These are phyloP conservation scores for Megaptera novaeangliae DNA, from an alignment of 2,113 vertebrate genomes.

Conservation along the genomic window DNA sequence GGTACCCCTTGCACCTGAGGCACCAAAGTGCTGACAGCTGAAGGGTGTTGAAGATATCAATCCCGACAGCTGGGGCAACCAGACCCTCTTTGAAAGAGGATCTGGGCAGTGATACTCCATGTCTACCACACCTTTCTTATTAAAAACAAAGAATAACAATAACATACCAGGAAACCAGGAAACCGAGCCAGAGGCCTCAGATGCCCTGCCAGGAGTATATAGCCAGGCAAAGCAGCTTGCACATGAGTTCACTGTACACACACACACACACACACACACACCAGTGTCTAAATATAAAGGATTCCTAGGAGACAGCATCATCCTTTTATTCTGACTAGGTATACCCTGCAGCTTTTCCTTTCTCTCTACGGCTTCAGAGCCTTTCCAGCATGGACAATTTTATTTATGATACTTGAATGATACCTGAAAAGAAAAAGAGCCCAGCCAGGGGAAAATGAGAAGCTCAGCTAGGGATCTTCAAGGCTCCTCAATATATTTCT, in stretches of 20 bases:
- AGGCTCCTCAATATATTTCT: slow-evolving; percentile 45
- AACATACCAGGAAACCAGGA: not conserved
- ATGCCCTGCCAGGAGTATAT: not conserved
- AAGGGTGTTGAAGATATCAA: not conserved
- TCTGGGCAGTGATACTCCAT: not conserved
- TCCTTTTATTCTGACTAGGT: slow-evolving; percentile 29
- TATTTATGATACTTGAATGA: slow-evolving; percentile 52
- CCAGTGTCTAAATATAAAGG: slow-evolving; percentile 16
- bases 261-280: too few relatives aligned
- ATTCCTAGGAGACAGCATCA: not conserved
- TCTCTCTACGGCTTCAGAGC: slow-evolving; percentile 48
- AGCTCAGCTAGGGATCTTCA: slow-evolving; percentile 1
- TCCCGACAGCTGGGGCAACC: not conserved
- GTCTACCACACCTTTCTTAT: not conserved
- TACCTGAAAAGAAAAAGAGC: slow-evolving; percentile 54
- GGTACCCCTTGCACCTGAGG: not conserved
- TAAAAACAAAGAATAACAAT: not conserved
- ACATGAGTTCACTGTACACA: not conserved
- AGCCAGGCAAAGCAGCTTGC: not conserved
- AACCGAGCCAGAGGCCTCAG: not conserved
- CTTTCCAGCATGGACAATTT: slow-evolving; percentile 55
- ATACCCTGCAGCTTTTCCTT: slow-evolving; percentile 12
- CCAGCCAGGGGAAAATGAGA: slow-evolving; percentile 54
- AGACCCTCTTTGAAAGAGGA: not conserved
- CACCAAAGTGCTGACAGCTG: not conserved